phyloP scores from a whole-genome alignment of 1,140 invertebrate species.

The Listronotus oregonensis region DNA sequence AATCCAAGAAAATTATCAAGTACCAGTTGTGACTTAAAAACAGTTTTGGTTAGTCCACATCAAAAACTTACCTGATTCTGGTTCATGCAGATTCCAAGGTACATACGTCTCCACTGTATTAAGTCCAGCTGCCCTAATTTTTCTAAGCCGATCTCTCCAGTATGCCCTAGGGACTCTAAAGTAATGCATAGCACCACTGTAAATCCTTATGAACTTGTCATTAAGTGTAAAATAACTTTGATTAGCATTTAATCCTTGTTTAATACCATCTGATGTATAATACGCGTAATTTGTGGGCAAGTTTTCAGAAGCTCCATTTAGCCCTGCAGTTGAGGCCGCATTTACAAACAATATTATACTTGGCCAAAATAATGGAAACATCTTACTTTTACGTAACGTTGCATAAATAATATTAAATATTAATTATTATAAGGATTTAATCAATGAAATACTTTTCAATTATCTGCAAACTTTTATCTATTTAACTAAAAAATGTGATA shows the following conservation, averaged over 20 bases:
- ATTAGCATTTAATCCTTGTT: constrained; percentile 37
- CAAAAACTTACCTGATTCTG: constrained; percentile 51
- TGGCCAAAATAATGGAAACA: too few species aligned
- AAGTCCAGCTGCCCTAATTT: constrained; percentile 64
- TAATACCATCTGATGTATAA: constrained; percentile 47
- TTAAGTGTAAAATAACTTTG: constrained; percentile 47
- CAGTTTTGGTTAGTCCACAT: too few species aligned
- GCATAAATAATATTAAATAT: too few species aligned
- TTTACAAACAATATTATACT: too few species aligned
- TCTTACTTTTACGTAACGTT: too few species aligned
- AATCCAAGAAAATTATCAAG: too few species aligned
- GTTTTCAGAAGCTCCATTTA: neutral
- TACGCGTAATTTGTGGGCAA: constrained; percentile 48
- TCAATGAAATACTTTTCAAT: too few species aligned
- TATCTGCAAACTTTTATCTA: too few species aligned
- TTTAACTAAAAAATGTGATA: too few species aligned
- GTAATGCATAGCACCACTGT: constrained; percentile 86
- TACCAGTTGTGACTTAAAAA: too few species aligned
- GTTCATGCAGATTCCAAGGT: constrained; percentile 93
- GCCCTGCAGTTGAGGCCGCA: constrained; percentile 1
- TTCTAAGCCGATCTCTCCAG: constrained; percentile 35
- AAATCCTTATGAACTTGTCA: constrained; percentile 46
- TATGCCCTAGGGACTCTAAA: constrained; percentile 76
- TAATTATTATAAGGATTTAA: too few species aligned
- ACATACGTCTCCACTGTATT: constrained; percentile 87